Base-by-base conservation (phyloP, 2,113 vertebrate species). In the Heterotilapia buettikoferi region DNA sequence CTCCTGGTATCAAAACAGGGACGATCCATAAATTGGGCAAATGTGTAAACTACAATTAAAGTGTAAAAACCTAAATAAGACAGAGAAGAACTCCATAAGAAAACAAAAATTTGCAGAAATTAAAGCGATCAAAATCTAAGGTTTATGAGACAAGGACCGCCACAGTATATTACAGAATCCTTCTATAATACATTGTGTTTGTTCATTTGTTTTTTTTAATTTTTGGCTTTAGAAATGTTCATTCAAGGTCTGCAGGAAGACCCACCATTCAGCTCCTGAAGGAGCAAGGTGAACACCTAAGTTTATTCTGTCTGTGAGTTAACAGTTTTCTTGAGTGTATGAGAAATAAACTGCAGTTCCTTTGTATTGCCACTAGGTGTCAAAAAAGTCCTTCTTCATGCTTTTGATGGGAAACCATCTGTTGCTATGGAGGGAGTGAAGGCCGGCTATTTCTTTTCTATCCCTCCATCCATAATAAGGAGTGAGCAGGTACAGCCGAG, bases 241-340 rank as follows among this genome's bases (percentile, higher is more conserved):
- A 99, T 89, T 99, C 98, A 13, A 97, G 98, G 18, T 99, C 99
- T 89, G 99, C 99, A 84, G 99, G 99, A 95, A 96, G 98, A 95
- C 99, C 99, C 86, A 98, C 98, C 33, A 98, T 99, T 92, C 97
- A 96, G 63, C 98, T 99, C 66, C 93, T 99, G 84, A 97, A 96
- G 86, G 97, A 99, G 31, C 97, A 98, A 97, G 99, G 99, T 99
- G 95, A 81, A 56, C 26, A 33, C 4, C 7, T 2, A 7, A 13
- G 21, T 29, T 83, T 31, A n/a, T 3, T 7, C 81, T 66, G n/a
- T 53, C 1, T 38, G 5, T 3, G 0, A 10, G 36, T 50, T 0
- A 63, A 50, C 26, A 31, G 1, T 36, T 59, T 11, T 8, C 13
- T 80, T 7, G 7, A 53, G 31, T 3, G 2, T 29, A 5, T 29